Base-by-base conservation (phyloP, 2,797 vertebrate genomes). In the Natrix natrix region DNA sequence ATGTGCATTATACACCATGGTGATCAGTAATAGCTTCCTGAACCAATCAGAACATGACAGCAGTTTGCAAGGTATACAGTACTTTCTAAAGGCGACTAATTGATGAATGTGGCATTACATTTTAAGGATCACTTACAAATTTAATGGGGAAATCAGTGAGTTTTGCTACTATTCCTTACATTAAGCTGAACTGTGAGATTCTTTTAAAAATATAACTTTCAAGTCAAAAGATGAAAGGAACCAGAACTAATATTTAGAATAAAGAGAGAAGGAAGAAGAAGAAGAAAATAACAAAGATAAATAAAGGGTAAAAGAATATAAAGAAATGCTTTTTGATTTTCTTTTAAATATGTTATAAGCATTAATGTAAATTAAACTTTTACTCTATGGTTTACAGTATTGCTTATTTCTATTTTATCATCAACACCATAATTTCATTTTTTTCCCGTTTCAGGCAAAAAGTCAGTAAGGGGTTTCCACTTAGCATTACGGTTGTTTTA, bases 161-260 rank as follows among this genome's bases (percentile, higher is more conserved):
- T 89, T 83, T 83, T 55, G 52, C 89, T 94, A 93, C 61, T 87
- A 52, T 91, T 92, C 96, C 95, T 37, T 91, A 96, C 96, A 95
- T 96, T 94, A 96, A 95, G 92, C 69, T 37, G 37, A 94, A 56
- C 94, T 92, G 61, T 54, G 60, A 93, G 94, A 92, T 88, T 88
- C 32, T 74, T 74, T 74, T 74, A 12, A 88, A 88, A 88, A 59
- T 88, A 43, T 59, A 60, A 60, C 13, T 60, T 22, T 32, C 7
- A 88, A 88, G 22, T 22, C 20, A 24, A 60, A 88, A 55, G 32
- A 88, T 32, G 22, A 59, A 43, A 43, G 55, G 56, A 24, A 37
- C 16, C n/a, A 74, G 69, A 74, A 8, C 66, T 32, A 74, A 74
- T 37, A 74, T 37, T 74, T 74, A 74, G 16, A 74, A 74, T 37